A percentile compares a stretch with the other conserved stretches of the same genome.
Conservation (phyloP, 2,888 invertebrate species). For the Teleogryllus oceanicus region DNA sequence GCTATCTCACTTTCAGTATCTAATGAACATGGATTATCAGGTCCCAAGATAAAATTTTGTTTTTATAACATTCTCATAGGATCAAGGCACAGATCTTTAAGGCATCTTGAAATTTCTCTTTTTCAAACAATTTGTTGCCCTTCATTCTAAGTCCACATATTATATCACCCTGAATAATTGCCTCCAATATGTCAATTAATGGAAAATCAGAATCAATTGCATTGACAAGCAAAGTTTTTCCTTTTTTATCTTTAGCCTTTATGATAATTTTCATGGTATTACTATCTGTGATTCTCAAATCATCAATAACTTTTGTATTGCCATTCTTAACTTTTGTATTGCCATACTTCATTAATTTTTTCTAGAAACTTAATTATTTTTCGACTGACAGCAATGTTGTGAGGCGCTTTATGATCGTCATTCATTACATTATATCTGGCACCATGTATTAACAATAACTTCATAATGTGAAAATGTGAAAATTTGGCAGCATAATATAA, state of each 20-base stretch:
- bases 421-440: conserved; percentile 36
- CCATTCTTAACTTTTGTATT: conserved; percentile 27
- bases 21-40: conserved; percentile 35
- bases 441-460: conserved; percentile 23
- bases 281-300: conserved; percentile 33
- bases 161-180: conserved; percentile 18
- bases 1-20: conserved; percentile 30
- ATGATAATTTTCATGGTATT: conserved; percentile 33
- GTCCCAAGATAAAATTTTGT: conserved; percentile 30
- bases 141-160: conserved; percentile 26
- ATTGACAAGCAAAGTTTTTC: conserved; percentile 12
- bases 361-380: neutral
- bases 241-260: conserved; percentile 34
- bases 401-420: conserved; percentile 23
- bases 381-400: neutral
- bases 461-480: neutral
- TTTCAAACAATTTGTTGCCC: conserved; percentile 32
- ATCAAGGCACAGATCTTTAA: too few species aligned
- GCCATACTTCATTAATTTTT: neutral
- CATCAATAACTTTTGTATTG: conserved; percentile 31
- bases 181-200: neutral
- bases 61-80: neutral
- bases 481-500: conserved; percentile 22
- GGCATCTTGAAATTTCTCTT: neutral
- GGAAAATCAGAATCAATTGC: neutral